phyloP scores from a whole-genome alignment of 2,797 vertebrate genomes.

The Chiloscyllium punctatum region DNA sequence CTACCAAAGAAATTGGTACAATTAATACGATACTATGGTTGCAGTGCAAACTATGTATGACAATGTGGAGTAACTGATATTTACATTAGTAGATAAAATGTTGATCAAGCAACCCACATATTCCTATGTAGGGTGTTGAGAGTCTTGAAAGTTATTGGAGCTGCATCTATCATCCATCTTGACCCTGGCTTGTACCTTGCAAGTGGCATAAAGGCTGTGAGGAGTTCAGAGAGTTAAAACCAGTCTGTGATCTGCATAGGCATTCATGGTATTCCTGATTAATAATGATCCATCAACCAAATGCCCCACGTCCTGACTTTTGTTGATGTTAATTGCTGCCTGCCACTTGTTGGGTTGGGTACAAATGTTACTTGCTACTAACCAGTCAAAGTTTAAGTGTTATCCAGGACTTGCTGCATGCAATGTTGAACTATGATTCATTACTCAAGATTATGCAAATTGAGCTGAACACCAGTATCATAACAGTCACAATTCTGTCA shows the following conservation, averaged over 20 bases:
- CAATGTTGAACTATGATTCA: not conserved
- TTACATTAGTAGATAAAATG: not conserved
- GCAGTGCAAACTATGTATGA: not conserved
- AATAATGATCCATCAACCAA: not conserved
- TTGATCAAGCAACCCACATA: not conserved
- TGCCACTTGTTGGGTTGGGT: not conserved
- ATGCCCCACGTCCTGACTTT: not conserved
- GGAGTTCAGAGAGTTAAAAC: not conserved
- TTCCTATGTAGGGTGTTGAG: not conserved
- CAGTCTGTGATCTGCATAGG: not conserved
- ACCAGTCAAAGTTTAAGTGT: not conserved
- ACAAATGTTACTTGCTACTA: not conserved
- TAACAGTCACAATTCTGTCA: not conserved
- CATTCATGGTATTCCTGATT: not conserved
- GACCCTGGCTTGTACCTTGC: not conserved
- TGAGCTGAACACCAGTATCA: not conserved
- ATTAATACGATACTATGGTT: not conserved
- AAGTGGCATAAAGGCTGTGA: not conserved
- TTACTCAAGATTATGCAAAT: not conserved
- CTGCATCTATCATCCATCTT: not conserved
- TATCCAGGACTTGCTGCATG: not conserved
- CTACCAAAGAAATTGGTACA: not conserved
- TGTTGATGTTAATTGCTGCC: not conserved
- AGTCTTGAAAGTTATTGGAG: not conserved
- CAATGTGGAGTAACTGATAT: not conserved